These are phyloP conservation scores for Megalopta genalis DNA, from an alignment of 1,140 invertebrate genomes.

Conservation along the genomic window DNA sequence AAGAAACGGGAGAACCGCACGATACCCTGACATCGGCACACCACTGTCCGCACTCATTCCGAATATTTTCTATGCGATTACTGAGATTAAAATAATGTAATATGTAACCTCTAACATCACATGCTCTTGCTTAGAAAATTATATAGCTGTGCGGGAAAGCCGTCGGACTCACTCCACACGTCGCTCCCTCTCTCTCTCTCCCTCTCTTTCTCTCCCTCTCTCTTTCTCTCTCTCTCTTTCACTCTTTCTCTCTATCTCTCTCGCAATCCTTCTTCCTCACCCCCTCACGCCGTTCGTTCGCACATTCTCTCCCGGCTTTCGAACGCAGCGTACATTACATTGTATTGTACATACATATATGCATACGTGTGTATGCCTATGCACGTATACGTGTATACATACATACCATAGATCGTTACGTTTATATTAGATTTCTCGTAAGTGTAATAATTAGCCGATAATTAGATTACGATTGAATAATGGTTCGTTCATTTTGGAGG, in stretches of 20 bases:
- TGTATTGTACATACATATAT: slow-evolving; percentile 49
- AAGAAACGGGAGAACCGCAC: slow-evolving; percentile 53
- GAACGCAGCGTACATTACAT: slow-evolving; percentile 27
- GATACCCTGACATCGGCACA: slow-evolving; percentile 48
- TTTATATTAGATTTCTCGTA: slow-evolving; percentile 63
- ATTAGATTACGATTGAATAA: slow-evolving; percentile 63
- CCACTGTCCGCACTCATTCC: slow-evolving; percentile 40
- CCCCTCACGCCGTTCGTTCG: not conserved
- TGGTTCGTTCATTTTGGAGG: slow-evolving; percentile 19
- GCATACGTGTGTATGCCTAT: slow-evolving; percentile 14
- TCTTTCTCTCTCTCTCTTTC: not conserved
- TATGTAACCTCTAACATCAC: slow-evolving; percentile 70
- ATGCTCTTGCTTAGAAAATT: slow-evolving; percentile 69
- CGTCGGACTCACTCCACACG: slow-evolving; percentile 16
- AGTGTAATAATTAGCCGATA: slow-evolving; percentile 63
- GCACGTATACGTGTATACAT: slow-evolving; percentile 44
- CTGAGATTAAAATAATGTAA: slow-evolving; percentile 52
- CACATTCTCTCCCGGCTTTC: slow-evolving; percentile 17
- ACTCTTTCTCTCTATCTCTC: not conserved
- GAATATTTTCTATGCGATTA: slow-evolving; percentile 47
- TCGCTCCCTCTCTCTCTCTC: not conserved
- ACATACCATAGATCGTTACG: slow-evolving; percentile 60
- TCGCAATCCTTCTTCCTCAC: no score
- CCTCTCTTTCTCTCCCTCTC: not conserved
- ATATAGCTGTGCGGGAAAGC: slow-evolving; percentile 61